Evolutionary conservation across 1,140 invertebrate species (phyloP).

Genomic region (Melipona quadrifasciata): DNA sequence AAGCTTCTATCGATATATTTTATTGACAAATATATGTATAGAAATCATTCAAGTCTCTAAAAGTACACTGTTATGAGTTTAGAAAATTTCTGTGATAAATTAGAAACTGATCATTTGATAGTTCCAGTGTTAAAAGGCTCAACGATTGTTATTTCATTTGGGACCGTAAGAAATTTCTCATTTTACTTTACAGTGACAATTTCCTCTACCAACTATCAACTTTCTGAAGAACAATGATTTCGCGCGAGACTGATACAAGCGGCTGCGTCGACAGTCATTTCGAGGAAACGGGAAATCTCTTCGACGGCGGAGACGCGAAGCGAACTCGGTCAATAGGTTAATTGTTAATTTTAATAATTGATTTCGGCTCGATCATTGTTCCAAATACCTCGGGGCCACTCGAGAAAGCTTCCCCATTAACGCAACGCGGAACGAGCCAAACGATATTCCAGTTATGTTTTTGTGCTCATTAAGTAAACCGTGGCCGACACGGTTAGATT

Average conservation of each 20-base stretch:
- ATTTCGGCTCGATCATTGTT: background rate
- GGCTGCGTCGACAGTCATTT: background rate
- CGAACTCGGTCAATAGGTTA: background rate
- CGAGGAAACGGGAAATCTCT: background rate
- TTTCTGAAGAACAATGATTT: background rate
- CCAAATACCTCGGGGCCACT: background rate
- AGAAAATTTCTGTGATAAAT: no score
- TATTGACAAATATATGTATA: no score
- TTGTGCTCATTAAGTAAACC: slow-evolving; percentile 24
- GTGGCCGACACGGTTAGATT: background rate
- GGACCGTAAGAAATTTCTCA: no score
- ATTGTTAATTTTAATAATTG: slow-evolving; percentile 10
- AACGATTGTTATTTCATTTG: no score
- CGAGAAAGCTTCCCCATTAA: slow-evolving; percentile 9
- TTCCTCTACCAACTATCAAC: no score
- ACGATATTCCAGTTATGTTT: slow-evolving; percentile 11
- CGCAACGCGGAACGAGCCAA: background rate
- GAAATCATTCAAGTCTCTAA: no score
- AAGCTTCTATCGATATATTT: no score
- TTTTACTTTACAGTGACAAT: no score
- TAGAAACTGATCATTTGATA: no score
- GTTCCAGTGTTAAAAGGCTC: no score
- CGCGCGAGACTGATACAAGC: no score
- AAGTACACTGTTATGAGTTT: no score
- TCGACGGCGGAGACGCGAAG: background rate